Conservation (phyloP, 1,140 invertebrate genomes). For the Panonychus citri region DNA sequence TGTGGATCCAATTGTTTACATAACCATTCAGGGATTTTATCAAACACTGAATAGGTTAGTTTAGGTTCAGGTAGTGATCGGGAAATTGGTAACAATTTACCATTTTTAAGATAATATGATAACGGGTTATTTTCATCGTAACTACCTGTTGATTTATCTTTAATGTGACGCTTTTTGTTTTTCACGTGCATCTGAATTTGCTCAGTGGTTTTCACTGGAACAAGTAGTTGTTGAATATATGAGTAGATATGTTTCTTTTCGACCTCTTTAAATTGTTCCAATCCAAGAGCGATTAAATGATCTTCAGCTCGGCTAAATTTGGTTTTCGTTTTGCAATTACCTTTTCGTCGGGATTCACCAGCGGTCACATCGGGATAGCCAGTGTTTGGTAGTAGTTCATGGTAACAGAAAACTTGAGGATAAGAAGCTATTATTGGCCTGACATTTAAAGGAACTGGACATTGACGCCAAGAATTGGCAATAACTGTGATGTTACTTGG, state of each 20-base stretch:
- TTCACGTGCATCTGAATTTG: slow-evolving; percentile 1
- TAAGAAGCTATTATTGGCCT: not conserved
- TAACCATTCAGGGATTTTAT: not conserved
- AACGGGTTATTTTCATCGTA: not conserved
- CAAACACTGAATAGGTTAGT: not conserved
- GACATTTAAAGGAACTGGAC: not conserved
- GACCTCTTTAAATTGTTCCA: slow-evolving; percentile 1
- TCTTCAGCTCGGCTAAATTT: slow-evolving; percentile 4
- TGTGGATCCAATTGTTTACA: not conserved
- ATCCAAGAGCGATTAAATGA: not conserved
- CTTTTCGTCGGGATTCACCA: not conserved
- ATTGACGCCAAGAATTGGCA: not conserved
- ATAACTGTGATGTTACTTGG: not conserved
- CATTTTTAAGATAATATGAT: not conserved
- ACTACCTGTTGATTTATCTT: not conserved
- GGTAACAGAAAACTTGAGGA: not conserved
- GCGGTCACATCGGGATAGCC: not conserved
- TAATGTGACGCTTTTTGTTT: not conserved
- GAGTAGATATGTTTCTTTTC: not conserved
- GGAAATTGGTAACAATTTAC: not conserved
- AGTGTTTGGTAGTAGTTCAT: not conserved
- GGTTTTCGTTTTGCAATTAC: not conserved
- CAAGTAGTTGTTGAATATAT: not conserved
- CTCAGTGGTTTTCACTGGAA: not conserved
- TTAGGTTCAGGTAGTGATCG: not conserved